These are phyloP conservation scores for Galeruca laticollis DNA, from an alignment of 2,888 invertebrate species.

Conservation along the genomic window DNA sequence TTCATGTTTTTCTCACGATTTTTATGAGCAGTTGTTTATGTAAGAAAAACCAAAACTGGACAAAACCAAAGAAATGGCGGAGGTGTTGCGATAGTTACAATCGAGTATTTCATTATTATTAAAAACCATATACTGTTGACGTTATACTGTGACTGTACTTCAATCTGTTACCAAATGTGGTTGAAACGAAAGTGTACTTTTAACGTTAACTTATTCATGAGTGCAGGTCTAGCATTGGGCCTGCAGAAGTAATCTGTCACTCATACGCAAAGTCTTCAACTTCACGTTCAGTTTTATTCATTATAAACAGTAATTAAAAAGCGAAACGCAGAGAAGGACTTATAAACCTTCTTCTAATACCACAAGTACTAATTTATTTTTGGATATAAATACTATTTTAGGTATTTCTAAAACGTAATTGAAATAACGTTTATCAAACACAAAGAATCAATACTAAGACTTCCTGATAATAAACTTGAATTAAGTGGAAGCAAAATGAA, in stretches of 20 bases:
- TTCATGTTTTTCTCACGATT: constrained; percentile 36
- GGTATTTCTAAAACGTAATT: too few relatives aligned
- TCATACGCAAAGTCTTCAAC: constrained; percentile 65
- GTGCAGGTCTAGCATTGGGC: constrained; percentile 30
- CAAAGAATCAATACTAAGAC: too few relatives aligned
- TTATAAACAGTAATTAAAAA: constrained; percentile 64
- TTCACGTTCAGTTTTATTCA: constrained; percentile 63
- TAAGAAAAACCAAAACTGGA: constrained; percentile 19
- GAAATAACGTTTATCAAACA: too few relatives aligned
- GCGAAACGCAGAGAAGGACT: constrained; percentile 45
- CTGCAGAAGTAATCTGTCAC: constrained; percentile 63
- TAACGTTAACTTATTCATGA: constrained; percentile 42
- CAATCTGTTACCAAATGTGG: neutral
- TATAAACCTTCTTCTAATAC: too few relatives aligned
- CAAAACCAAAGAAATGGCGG: constrained; percentile 7
- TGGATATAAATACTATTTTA: too few relatives aligned
- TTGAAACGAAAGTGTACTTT: constrained; percentile 17
- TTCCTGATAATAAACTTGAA: too few relatives aligned
- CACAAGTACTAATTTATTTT: too few relatives aligned
- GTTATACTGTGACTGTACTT: constrained; percentile 10
- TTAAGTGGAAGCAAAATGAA: too few relatives aligned
- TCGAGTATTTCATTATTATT: neutral
- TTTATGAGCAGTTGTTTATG: constrained; percentile 38
- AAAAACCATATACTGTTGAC: constrained; percentile 14
- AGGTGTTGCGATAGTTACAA: neutral